Conservation (phyloP, 2,888 invertebrate genomes). For the Leptopilina syphax region DNA sequence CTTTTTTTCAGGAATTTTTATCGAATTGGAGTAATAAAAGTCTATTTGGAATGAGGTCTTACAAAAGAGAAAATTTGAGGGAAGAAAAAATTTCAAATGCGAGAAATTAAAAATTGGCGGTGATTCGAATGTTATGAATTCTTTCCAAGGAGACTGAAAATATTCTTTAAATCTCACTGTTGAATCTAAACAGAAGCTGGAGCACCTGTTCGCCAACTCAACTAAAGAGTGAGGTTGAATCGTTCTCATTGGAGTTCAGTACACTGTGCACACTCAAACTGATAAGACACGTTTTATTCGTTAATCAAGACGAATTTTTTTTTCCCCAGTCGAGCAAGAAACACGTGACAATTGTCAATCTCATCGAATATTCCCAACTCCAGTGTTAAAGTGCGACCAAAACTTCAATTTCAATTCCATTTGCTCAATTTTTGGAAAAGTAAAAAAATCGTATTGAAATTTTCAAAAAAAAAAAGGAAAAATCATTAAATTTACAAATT, state of each 20-base stretch:
- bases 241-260: conserved; percentile 67
- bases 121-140: neutral
- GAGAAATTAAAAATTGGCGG: no score
- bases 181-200: conserved; percentile 64
- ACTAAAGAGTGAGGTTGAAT: conserved; percentile 63
- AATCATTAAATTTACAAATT: no score
- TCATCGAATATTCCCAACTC: neutral
- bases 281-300: conserved; percentile 67
- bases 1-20: no score
- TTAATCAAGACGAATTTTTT: conserved; percentile 58
- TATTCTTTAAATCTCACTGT: neutral
- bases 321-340: neutral
- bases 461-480: no score
- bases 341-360: neutral
- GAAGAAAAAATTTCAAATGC: no score
- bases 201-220: conserved; percentile 70
- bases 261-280: conserved; percentile 70
- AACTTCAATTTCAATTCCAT: neutral
- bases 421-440: neutral
- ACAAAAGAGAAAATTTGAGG: no score
- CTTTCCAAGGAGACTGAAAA: neutral
- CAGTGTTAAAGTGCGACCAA: neutral
- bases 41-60: no score
- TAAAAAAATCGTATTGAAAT: neutral
- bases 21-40: no score